Evolutionary conservation across 1,140 invertebrate genomes (phyloP).

Genomic region (Halesus radiatus): DNA sequence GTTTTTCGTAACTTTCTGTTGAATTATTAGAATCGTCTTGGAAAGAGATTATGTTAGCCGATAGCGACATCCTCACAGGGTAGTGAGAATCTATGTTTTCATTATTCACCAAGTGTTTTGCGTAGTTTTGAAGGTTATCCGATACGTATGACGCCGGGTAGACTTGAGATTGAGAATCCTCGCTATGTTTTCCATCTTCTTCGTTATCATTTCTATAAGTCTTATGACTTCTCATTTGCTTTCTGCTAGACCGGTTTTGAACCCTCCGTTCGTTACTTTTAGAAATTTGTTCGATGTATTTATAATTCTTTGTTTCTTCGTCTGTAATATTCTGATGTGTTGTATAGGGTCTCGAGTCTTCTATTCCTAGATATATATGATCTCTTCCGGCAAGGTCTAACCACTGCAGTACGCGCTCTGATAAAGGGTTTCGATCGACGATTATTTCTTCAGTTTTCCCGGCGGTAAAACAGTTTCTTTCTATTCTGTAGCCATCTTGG

Average conservation of each 20-base stretch:
- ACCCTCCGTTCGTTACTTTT: constrained; percentile 12
- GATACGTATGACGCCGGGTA: constrained; percentile 30
- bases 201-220: constrained; percentile 9
- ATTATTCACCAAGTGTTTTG: constrained; percentile 14
- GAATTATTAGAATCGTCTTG: constrained; percentile 34
- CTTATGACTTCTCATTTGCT: constrained; percentile 32
- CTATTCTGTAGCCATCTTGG: constrained; percentile 13
- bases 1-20: constrained; percentile 21
- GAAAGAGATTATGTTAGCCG: constrained; percentile 38
- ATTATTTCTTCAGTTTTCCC: constrained; percentile 36
- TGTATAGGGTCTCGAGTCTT: constrained; percentile 36
- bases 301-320: constrained; percentile 26
- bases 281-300: neutral
- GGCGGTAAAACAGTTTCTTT: constrained; percentile 60
- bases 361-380: constrained; percentile 57
- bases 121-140: constrained; percentile 45
- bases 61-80: constrained; percentile 8
- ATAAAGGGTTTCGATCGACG: constrained; percentile 63
- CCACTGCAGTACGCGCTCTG: constrained; percentile 74
- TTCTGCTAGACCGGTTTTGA: neutral
- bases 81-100: neutral
- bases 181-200: constrained; percentile 26
- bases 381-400: constrained; percentile 71
- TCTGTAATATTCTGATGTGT: constrained; percentile 32
- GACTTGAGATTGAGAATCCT: neutral